Conservation (phyloP, 1,140 invertebrate species). For the Piezodorus guildinii region DNA sequence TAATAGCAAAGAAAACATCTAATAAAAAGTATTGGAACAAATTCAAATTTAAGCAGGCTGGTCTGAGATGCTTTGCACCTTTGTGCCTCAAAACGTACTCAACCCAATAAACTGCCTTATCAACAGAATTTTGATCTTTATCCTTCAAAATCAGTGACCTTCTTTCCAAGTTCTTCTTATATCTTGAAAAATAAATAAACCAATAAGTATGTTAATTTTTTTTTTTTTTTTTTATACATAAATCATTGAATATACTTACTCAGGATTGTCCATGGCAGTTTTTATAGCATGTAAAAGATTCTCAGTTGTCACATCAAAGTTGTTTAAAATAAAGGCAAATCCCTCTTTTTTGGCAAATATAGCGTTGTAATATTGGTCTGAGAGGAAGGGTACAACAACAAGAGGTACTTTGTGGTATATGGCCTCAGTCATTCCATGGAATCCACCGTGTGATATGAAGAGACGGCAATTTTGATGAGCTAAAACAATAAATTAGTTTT, state of each 20-base stretch:
- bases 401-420: conserved; percentile 57
- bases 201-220: no score
- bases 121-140: conserved; percentile 33
- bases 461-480: conserved; percentile 23
- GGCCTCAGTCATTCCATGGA: conserved; percentile 56
- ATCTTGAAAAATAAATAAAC: conserved; percentile 19
- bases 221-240: no score
- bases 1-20: no score
- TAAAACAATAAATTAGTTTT: no score
- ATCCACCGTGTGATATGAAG: conserved; percentile 60
- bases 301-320: conserved; percentile 20
- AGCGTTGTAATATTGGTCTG: conserved; percentile 42
- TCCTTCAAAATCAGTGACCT: conserved; percentile 35
- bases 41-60: conserved; percentile 24
- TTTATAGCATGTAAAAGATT: conserved; percentile 24
- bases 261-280: background rate
- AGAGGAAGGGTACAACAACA: conserved; percentile 53
- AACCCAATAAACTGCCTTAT: conserved; percentile 37
- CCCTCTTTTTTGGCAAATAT: conserved; percentile 29
- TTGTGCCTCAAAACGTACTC: conserved; percentile 38
- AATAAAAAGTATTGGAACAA: no score
- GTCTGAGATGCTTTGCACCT: conserved; percentile 32
- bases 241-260: background rate
- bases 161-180: conserved; percentile 32
- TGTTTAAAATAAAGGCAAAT: conserved; percentile 24